Conservation (phyloP, 2,888 invertebrate species). For the Pseudococcus longispinus region DNA sequence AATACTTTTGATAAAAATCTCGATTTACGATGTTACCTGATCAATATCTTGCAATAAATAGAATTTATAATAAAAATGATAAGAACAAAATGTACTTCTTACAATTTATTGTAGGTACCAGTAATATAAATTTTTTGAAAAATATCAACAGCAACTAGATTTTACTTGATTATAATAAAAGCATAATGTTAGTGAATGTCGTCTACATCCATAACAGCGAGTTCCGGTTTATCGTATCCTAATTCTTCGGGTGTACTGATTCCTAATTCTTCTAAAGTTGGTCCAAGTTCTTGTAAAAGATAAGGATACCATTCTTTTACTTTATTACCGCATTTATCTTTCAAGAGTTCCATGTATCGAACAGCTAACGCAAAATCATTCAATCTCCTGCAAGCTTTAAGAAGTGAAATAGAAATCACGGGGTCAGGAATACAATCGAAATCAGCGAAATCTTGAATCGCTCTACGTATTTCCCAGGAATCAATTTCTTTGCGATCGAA, state of each 20-base stretch:
- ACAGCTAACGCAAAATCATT: slow-evolving; percentile 94
- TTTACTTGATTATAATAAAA: background rate
- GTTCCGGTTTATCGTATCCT: slow-evolving; percentile 96
- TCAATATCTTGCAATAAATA: too few species aligned
- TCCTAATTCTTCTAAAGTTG: slow-evolving; percentile 91
- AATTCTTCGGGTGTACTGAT: slow-evolving; percentile 93
- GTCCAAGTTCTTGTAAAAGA: slow-evolving; percentile 86
- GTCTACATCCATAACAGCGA: slow-evolving; percentile 79
- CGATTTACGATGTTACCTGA: too few species aligned
- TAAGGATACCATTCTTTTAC: slow-evolving; percentile 84
- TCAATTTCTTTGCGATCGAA: slow-evolving; percentile 89
- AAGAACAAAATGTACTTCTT: background rate
- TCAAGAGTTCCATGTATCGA: slow-evolving; percentile 90
- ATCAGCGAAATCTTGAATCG: slow-evolving; percentile 79
- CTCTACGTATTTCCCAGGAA: slow-evolving; percentile 93
- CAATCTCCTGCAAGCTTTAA: slow-evolving; percentile 89
- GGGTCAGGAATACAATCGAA: slow-evolving; percentile 95
- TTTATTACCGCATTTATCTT: slow-evolving; percentile 82
- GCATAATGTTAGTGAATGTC: slow-evolving; percentile 67
- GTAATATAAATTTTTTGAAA: background rate
- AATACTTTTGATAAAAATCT: too few species aligned
- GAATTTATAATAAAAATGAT: too few species aligned
- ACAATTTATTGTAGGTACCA: background rate
- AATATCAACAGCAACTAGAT: slow-evolving; percentile 18
- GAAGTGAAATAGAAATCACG: slow-evolving; percentile 81